Conservation (phyloP, 2,113 vertebrate genomes). For the Notarius lentiginosus region DNA sequence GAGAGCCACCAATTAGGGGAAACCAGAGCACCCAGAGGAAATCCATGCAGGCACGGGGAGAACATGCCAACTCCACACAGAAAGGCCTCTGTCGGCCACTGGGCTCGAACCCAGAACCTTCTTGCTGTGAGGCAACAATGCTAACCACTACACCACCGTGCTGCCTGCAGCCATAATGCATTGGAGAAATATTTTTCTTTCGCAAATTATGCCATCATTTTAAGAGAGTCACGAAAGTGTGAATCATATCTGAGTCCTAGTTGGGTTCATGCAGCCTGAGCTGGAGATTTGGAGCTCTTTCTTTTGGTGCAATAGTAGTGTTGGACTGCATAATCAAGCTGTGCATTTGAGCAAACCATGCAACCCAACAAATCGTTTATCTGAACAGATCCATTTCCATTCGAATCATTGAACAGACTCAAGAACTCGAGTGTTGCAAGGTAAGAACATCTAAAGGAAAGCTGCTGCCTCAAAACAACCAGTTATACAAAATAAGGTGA, state of each 20-base stretch:
- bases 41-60: too few relatives aligned
- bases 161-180: background rate
- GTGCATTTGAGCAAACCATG: background rate
- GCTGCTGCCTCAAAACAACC: too few relatives aligned
- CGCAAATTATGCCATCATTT: background rate
- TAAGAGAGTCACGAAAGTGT: background rate
- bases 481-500: background rate
- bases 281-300: background rate
- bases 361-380: background rate
- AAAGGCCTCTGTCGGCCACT: too few relatives aligned
- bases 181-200: background rate
- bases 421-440: background rate
- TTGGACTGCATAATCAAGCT: background rate
- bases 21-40: too few relatives aligned
- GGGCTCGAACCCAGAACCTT: too few relatives aligned
- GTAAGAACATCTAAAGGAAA: background rate
- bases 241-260: too few relatives aligned
- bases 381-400: background rate
- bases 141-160: too few relatives aligned
- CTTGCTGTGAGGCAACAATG: too few relatives aligned
- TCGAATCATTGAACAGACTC: background rate
- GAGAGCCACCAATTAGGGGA: too few relatives aligned
- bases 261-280: background rate
- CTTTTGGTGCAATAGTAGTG: background rate
- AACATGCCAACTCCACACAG: too few relatives aligned